These are phyloP conservation scores for Petrolisthes cinctipes DNA, from an alignment of 2,888 invertebrate species.

Conservation along the genomic window DNA sequence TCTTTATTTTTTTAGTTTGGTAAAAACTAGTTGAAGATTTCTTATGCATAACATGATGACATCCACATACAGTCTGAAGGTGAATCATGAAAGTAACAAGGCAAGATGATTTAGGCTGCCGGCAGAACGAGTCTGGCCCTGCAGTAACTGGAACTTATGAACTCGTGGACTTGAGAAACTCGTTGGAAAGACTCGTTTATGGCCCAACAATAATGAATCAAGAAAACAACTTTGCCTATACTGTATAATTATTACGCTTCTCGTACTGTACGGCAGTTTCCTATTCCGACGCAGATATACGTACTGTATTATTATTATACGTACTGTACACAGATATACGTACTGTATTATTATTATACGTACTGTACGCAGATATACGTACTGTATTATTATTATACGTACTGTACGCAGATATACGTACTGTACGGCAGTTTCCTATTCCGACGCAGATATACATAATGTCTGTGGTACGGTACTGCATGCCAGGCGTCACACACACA, in stretches of 20 bases:
- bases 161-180: conserved; percentile 45
- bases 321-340: too few relatives aligned
- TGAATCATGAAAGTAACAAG: too few relatives aligned
- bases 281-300: conserved; percentile 6
- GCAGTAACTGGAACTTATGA: conserved; percentile 12
- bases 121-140: background rate
- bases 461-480: background rate
- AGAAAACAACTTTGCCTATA: conserved; percentile 21
- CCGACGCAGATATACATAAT: background rate
- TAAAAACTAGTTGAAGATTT: too few relatives aligned
- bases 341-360: too few relatives aligned
- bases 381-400: too few relatives aligned
- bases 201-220: conserved; percentile 41
- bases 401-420: too few relatives aligned
- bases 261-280: background rate
- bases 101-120: conserved; percentile 4
- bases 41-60: too few relatives aligned
- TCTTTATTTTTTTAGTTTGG: too few relatives aligned
- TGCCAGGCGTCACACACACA: background rate
- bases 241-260: too few relatives aligned
- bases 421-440: conserved; percentile 17
- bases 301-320: too few relatives aligned
- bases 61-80: too few relatives aligned
- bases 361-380: background rate
- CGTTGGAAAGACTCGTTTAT: conserved; percentile 49